Conservation (phyloP, 2,888 invertebrate genomes). For the Oxyscelio sp. region DNA sequence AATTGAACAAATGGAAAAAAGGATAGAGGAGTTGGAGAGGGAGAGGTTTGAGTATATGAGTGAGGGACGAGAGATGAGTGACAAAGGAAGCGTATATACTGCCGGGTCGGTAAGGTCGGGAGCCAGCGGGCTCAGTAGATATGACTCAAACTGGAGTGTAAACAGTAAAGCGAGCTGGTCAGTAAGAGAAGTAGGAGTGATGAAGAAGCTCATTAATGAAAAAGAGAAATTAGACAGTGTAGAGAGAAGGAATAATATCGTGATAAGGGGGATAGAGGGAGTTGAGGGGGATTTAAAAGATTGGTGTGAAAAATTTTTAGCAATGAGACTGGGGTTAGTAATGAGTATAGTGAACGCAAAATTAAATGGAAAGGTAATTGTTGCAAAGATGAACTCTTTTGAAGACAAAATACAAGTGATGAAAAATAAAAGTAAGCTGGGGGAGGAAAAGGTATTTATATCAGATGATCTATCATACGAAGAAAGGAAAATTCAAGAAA, state of each 20-base stretch:
- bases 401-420: constrained; percentile 2
- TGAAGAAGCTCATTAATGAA: neutral
- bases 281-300: neutral
- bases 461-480: constrained; percentile 6
- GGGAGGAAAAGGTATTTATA: neutral
- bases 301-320: neutral
- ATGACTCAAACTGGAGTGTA: neutral
- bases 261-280: constrained; percentile 6
- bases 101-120: too few relatives aligned
- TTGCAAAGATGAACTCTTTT: neutral
- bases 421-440: constrained; percentile 19
- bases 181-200: neutral
- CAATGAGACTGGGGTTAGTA: neutral
- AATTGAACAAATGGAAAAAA: neutral
- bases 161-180: neutral
- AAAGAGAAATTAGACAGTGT: neutral
- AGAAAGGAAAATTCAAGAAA: neutral
- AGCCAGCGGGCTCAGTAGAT: neutral
- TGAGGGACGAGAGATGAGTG: neutral
- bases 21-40: too few relatives aligned
- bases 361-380: neutral
- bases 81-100: too few relatives aligned
- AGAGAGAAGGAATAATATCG: constrained; percentile 12
- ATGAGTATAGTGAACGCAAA: too few relatives aligned
- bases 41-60: neutral